Evolutionary conservation across 2,888 invertebrate genomes (phyloP).

Genomic region (Melangyna quadrimaculata): DNA sequence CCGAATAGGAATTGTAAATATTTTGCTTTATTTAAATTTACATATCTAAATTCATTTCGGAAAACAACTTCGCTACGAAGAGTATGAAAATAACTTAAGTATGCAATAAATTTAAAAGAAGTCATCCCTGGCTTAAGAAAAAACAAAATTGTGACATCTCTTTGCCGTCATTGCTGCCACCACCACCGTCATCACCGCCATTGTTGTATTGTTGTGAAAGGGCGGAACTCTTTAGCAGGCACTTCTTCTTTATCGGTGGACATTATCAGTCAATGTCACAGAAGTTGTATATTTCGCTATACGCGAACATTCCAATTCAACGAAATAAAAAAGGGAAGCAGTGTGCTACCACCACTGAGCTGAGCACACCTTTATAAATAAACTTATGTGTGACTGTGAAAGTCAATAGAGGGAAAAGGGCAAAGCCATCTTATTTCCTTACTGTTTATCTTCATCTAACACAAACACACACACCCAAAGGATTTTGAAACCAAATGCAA

Average conservation of each 20-base stretch:
- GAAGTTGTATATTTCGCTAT: conserved; percentile 13
- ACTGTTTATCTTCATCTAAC: conserved; percentile 11
- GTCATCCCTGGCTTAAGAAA: neutral
- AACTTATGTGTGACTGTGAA: neutral
- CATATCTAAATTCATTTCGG: too few relatives aligned
- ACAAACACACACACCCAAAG: conserved; percentile 1
- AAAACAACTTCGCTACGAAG: too few relatives aligned
- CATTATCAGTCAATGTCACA: conserved; percentile 64
- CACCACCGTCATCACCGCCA: neutral
- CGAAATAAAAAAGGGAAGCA: neutral
- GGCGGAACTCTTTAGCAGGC: conserved; percentile 22
- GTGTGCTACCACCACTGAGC: neutral
- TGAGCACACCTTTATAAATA: conserved; percentile 3
- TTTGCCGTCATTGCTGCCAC: neutral
- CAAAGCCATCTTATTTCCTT: neutral
- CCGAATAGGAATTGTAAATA: too few relatives aligned
- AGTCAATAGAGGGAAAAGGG: neutral
- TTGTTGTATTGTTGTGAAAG: neutral
- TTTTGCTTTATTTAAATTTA: too few relatives aligned
- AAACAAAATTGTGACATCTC: neutral
- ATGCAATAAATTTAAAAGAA: too few relatives aligned
- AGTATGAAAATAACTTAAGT: too few relatives aligned
- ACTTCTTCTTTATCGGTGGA: conserved; percentile 39
- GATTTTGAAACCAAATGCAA: conserved; percentile 39
- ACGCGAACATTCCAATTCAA: neutral